Percentiles rank a stretch among this genome's conserved stretches.
Evolutionary conservation across 2,888 invertebrate species (phyloP).

Genomic region (Eilema sororculum): DNA sequence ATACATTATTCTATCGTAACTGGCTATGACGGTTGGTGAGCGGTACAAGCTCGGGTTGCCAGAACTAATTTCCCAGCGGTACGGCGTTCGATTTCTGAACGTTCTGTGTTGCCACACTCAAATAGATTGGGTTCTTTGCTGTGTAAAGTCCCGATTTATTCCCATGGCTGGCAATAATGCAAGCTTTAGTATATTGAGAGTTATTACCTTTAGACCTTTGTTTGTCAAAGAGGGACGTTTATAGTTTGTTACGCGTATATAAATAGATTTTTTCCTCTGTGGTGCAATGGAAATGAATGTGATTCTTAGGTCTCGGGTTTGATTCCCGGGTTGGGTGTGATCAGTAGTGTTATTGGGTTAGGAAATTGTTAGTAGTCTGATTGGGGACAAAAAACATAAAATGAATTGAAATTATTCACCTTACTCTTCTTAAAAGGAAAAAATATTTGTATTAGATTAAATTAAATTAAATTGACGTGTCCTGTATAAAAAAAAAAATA

Average conservation of each 20-base stretch:
- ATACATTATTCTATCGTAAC: conserved; percentile 45
- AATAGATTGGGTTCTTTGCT: conserved; percentile 67
- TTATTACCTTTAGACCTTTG: conserved; percentile 33
- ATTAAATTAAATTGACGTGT: too few relatives aligned
- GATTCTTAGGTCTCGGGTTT: background rate
- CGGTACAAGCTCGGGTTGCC: conserved; percentile 48
- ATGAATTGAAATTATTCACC: too few relatives aligned
- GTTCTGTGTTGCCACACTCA: conserved; percentile 67
- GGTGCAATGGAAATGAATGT: background rate
- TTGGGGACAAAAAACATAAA: too few relatives aligned
- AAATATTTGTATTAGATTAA: too few relatives aligned
- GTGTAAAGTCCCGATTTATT: conserved; percentile 58
- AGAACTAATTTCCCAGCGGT: conserved; percentile 74
- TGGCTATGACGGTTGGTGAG: conserved; percentile 47
- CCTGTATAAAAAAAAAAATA: too few relatives aligned
- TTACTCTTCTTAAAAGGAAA: too few relatives aligned
- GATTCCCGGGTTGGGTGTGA: background rate
- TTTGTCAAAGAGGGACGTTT: conserved; percentile 29
- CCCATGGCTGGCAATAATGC: conserved; percentile 48
- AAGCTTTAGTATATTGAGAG: conserved; percentile 39
- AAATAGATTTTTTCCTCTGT: background rate
- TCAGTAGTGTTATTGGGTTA: background rate
- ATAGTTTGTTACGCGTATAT: conserved; percentile 8
- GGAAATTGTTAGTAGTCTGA: too few relatives aligned
- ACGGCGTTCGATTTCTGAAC: conserved; percentile 65